A percentile compares a stretch with the other conserved stretches of the same genome.
These are phyloP conservation scores for Stegostoma tigrinum DNA, from an alignment of 2,113 vertebrate genomes.

Conservation along the genomic window DNA sequence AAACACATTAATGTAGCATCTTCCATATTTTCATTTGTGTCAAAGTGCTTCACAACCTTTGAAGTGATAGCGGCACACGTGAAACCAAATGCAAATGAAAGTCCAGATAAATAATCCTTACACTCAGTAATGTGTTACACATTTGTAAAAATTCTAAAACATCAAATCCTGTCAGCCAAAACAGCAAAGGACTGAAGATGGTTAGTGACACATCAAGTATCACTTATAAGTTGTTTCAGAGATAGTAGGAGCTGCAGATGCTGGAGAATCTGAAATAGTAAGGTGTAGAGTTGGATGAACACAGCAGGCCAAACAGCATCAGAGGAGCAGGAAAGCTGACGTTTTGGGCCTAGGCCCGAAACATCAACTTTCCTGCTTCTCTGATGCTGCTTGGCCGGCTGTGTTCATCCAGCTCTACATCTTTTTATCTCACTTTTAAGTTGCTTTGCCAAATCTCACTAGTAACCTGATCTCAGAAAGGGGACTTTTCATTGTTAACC, in stretches of 20 bases:
- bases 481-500: not conserved
- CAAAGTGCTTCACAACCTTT: not conserved
- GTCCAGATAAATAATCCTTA: not conserved
- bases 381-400: too few relatives aligned
- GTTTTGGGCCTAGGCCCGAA: too few relatives aligned
- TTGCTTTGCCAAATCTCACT: not conserved
- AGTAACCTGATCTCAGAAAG: not conserved
- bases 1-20: not conserved
- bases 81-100: not conserved
- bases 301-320: too few relatives aligned
- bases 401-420: too few relatives aligned
- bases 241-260: too few relatives aligned
- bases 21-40: not conserved
- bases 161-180: not conserved
- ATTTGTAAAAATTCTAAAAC: not conserved
- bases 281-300: too few relatives aligned
- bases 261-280: too few relatives aligned
- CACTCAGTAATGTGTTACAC: not conserved
- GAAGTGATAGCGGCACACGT: not conserved
- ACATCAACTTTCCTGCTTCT: too few relatives aligned
- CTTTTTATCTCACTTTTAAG: not conserved
- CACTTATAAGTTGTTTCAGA: not conserved
- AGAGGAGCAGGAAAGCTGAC: too few relatives aligned
- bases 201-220: not conserved
- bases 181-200: conserved; percentile 4